Percentiles rank a stretch among this genome's conserved stretches.
phyloP scores from a whole-genome alignment of 2,113 vertebrate species.

The Microtus ochrogaster region DNA sequence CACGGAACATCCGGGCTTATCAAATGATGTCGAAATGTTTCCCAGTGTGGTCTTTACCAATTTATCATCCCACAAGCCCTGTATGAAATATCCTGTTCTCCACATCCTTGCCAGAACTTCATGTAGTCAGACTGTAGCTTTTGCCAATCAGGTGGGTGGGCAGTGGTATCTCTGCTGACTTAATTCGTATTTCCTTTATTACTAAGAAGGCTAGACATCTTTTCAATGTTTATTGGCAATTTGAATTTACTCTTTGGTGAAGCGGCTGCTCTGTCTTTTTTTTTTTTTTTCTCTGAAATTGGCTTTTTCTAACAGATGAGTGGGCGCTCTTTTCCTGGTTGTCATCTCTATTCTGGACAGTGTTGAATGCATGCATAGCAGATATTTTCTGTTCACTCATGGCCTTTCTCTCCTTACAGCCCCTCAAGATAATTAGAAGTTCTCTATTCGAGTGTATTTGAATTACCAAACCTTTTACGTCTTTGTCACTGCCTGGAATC shows the following conservation, averaged over 20 bases:
- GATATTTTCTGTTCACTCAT: background rate
- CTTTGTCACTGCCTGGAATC: background rate
- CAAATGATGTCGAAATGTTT: background rate
- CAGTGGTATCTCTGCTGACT: constrained; percentile 48
- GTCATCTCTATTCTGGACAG: background rate
- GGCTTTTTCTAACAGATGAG: background rate
- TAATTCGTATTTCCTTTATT: constrained; percentile 60
- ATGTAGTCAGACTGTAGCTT: constrained; percentile 41
- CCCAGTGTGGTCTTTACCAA: background rate
- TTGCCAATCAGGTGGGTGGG: constrained; percentile 54
- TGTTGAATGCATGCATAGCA: background rate
- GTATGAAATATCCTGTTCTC: constrained; percentile 53
- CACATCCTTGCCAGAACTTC: constrained; percentile 53
- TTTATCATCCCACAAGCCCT: constrained; percentile 32
- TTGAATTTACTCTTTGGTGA: constrained; percentile 30
- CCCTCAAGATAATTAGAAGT: background rate
- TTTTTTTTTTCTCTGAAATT: background rate
- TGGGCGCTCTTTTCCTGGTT: background rate
- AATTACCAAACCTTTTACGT: background rate
- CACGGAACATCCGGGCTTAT: background rate
- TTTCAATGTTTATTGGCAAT: constrained; percentile 47
- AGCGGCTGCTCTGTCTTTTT: background rate
- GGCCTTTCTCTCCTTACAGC: background rate
- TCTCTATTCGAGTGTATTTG: background rate
- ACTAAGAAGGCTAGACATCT: constrained; percentile 22